Conservation (phyloP, 1,140 invertebrate genomes). For the Nomia melanderi region DNA sequence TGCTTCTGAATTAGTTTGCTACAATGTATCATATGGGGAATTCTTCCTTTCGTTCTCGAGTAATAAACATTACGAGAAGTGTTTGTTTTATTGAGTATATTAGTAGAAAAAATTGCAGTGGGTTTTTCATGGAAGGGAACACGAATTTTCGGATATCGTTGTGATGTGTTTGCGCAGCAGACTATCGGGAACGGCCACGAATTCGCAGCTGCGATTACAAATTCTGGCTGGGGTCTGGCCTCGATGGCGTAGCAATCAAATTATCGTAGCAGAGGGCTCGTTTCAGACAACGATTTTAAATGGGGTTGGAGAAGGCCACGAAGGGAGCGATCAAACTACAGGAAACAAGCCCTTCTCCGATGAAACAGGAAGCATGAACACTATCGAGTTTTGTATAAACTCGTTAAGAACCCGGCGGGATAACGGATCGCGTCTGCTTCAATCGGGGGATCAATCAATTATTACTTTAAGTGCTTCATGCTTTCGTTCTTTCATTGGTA, state of each 20-base stretch:
- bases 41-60: too few relatives aligned
- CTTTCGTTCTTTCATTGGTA: neutral
- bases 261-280: constrained; percentile 56
- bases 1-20: too few relatives aligned
- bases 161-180: neutral
- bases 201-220: constrained; percentile 44
- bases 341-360: constrained; percentile 53
- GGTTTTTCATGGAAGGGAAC: too few relatives aligned
- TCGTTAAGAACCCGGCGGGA: constrained; percentile 2
- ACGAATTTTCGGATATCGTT: neutral
- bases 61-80: too few relatives aligned
- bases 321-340: constrained; percentile 54
- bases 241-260: constrained; percentile 49
- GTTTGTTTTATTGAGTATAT: too few relatives aligned
- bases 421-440: constrained; percentile 34
- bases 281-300: constrained; percentile 55
- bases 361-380: constrained; percentile 49
- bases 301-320: constrained; percentile 38
- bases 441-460: neutral
- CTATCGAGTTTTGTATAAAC: constrained; percentile 49
- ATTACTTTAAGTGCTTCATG: neutral
- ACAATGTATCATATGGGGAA: too few relatives aligned
- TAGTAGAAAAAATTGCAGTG: too few relatives aligned
- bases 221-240: constrained; percentile 41
- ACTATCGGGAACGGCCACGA: constrained; percentile 10